Base-by-base conservation (phyloP, 2,113 vertebrate genomes). In the Petromus typicus region DNA sequence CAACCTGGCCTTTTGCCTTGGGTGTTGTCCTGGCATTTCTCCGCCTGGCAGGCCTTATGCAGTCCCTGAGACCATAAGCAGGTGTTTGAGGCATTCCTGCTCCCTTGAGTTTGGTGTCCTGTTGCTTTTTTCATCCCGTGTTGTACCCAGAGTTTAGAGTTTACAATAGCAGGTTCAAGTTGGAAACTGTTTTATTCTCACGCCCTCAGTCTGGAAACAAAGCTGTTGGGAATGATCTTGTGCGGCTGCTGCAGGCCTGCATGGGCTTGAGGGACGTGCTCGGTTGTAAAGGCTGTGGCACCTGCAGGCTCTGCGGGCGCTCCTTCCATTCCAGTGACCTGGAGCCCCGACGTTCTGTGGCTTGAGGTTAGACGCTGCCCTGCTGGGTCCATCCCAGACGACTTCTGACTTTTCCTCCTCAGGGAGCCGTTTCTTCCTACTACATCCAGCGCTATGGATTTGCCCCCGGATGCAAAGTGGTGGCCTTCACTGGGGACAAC, bases 401-500 rank as follows among this genome's bases (percentile, higher is more conserved):
- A 11, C 20, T 0, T 0, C 32, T 63, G 25, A 78, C 64, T 80
- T 91, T 95, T 51, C 73, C 89, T 96, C 76, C 67, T 69, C 92
- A 99, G 99, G 99, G 99, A 16, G 40, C 97, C 0, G 82, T 99
- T 93, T 99, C 99, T 81, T 89, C 98, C 34, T 99, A 99, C 98
- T 98, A 98, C 0, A 95, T 98, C 45, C 98, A 97, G 25, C 99
- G 99, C 54, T 99, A 98, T 2, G 99, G 99, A 34, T 99, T 99
- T 97, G 97, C 97, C 16, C 96, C 98, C 16, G 97, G 95, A 91
- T 99, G 99, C 98, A 98, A 98, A 88, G 98, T 99, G 92, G 98
- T 99, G 88, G 98, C 99, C 7, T 99, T 99, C 97, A 99, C 99
- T 13, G 99, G 99, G 95, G 99, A 99, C 98, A 99, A 99, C 96